Percentiles rank a stretch among this genome's conserved stretches.
These are phyloP conservation scores for Oreochromis aureus DNA, from an alignment of 2,113 vertebrate genomes.

Conservation along the genomic window DNA sequence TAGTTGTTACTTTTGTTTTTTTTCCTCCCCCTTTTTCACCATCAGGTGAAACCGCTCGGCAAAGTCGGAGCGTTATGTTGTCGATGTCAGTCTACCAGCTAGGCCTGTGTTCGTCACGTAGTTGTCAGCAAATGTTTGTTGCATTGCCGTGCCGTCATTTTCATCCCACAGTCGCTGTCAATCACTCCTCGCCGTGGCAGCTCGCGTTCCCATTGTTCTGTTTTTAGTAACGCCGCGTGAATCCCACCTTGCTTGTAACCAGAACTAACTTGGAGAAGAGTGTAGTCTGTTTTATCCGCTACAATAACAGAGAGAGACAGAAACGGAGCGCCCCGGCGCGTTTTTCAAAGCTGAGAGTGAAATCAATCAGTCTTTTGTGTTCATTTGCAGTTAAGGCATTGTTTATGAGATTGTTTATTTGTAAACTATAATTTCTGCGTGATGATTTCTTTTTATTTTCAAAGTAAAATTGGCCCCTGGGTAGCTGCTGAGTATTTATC, in stretches of 20 bases:
- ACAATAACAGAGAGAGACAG: not conserved
- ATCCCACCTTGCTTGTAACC: not conserved
- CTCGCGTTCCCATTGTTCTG: constrained; percentile 27
- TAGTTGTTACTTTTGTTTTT: not conserved
- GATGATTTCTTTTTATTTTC: not conserved
- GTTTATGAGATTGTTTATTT: not conserved
- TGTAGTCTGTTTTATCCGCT: not conserved
- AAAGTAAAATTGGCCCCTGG: not conserved
- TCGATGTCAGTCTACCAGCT: constrained; percentile 33
- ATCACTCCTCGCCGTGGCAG: constrained; percentile 15
- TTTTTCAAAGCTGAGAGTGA: not conserved
- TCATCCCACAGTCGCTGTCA: constrained; percentile 51
- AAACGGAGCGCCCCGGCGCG: not conserved
- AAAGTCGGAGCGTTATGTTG: constrained; percentile 8
- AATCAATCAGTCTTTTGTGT: not conserved
- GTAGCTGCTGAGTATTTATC: not conserved
- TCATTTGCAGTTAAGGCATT: not conserved
- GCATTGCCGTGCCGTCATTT: constrained; percentile 36
- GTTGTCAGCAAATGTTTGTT: constrained; percentile 42
- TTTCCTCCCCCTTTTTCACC: not conserved
- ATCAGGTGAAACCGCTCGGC: not conserved
- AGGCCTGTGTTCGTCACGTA: constrained; percentile 24
- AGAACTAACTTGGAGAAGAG: not conserved
- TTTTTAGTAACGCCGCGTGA: constrained; percentile 29
- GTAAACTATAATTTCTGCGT: not conserved